A percentile compares a stretch with the other conserved stretches of the same genome.
Evolutionary conservation across 2,113 vertebrate species (phyloP).

Genomic region (Peromyscus leucopus): DNA sequence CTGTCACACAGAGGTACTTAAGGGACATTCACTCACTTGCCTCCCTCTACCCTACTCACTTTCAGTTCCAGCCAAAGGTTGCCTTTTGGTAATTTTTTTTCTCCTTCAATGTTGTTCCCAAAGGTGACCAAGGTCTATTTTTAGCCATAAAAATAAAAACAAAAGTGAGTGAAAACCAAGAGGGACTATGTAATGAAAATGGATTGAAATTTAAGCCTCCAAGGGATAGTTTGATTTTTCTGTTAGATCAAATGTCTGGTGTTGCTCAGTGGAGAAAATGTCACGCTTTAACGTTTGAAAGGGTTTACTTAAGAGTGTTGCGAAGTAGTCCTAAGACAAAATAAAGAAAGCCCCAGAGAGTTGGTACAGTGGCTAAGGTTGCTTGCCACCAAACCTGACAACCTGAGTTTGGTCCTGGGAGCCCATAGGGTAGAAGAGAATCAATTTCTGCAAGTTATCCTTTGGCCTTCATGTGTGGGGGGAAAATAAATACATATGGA

Average conservation of each 20-base stretch:
- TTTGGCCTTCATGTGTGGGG: background rate
- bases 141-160: slow-evolving; percentile 46
- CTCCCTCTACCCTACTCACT: background rate
- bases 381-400: background rate
- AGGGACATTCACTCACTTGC: background rate
- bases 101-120: background rate
- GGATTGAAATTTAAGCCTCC: background rate
- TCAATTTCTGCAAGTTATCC: background rate
- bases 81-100: slow-evolving; percentile 10
- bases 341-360: background rate
- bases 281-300: slow-evolving; percentile 28
- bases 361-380: background rate
- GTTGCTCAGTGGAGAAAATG: slow-evolving; percentile 11
- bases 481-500: background rate
- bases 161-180: slow-evolving; percentile 18
- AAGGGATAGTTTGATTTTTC: background rate
- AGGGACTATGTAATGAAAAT: slow-evolving; percentile 14
- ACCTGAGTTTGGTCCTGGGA: background rate
- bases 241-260: slow-evolving; percentile 29
- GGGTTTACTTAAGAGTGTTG: background rate
- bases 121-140: slow-evolving; percentile 63
- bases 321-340: slow-evolving; percentile 41
- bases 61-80: slow-evolving; percentile 16
- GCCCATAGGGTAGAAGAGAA: background rate
- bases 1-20: background rate